A percentile compares a stretch with the other conserved stretches of the same genome.
Conservation (phyloP, 2,113 vertebrate genomes). For the Sitta europaea region DNA sequence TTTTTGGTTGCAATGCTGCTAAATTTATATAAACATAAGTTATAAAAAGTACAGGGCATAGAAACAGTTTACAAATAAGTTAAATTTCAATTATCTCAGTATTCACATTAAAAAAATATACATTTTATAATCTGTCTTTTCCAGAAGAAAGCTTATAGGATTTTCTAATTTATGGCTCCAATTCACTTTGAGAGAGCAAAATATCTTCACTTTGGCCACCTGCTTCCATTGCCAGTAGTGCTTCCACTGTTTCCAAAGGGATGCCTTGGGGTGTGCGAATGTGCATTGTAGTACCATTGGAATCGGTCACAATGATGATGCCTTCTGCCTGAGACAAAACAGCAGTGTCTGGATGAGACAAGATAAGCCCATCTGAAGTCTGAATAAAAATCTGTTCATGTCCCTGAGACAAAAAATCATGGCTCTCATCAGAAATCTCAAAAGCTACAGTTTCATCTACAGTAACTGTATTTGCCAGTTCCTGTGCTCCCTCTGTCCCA, state of each 20-base stretch:
- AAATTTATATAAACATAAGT: not conserved
- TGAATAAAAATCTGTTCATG: constrained; percentile 76
- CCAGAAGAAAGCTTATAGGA: not conserved
- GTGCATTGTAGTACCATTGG: constrained; percentile 76
- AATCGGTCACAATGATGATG: constrained; percentile 72
- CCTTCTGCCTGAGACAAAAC: constrained; percentile 69
- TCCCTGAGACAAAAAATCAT: constrained; percentile 61
- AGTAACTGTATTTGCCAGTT: not conserved
- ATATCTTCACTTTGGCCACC: constrained; percentile 62
- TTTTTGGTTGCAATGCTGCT: constrained; percentile 34
- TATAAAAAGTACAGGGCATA: constrained; percentile 30
- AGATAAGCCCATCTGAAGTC: constrained; percentile 74
- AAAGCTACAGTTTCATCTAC: constrained; percentile 49
- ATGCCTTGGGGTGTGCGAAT: constrained; percentile 72
- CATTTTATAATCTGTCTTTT: constrained; percentile 13
- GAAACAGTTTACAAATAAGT: constrained; percentile 73
- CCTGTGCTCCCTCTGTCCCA: not conserved
- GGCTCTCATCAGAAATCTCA: constrained; percentile 63
- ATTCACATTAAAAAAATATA: constrained; percentile 76
- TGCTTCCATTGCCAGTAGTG: constrained; percentile 77
- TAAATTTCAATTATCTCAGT: constrained; percentile 72
- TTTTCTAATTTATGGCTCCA: constrained; percentile 20
- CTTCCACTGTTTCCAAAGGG: constrained; percentile 77
- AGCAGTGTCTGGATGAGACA: constrained; percentile 72
- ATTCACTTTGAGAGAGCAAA: constrained; percentile 45